Conservation (phyloP, 2,888 invertebrate genomes). For the Dorcus parallelipipedus region DNA sequence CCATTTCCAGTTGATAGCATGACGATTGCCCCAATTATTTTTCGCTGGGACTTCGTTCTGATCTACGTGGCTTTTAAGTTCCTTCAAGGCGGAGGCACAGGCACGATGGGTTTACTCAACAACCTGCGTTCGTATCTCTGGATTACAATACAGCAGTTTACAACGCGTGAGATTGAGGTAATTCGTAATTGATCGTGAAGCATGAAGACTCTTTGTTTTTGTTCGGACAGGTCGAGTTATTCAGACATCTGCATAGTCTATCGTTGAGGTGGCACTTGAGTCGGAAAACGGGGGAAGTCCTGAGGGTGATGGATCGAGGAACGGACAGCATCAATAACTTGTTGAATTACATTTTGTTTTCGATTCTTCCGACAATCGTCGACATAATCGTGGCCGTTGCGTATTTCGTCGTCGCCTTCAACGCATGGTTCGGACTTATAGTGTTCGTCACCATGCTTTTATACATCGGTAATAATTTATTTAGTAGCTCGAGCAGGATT, state of each 20-base stretch:
- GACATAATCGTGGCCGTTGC: conserved; percentile 90
- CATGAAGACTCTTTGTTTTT: conserved; percentile 3
- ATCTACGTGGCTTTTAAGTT: conserved; percentile 87
- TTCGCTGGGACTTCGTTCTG: conserved; percentile 87
- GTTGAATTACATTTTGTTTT: conserved; percentile 87
- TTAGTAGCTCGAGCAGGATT: neutral
- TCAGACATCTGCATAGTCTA: conserved; percentile 82
- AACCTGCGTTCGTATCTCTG: conserved; percentile 89
- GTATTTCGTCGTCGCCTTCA: conserved; percentile 84
- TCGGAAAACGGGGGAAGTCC: conserved; percentile 94
- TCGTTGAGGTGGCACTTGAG: conserved; percentile 93
- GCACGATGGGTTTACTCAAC: conserved; percentile 89
- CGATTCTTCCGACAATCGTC: conserved; percentile 86
- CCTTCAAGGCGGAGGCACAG: conserved; percentile 92
- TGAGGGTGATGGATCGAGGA: conserved; percentile 95
- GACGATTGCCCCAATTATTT: conserved; percentile 54
- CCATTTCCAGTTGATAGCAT: conserved; percentile 76
- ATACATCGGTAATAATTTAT: conserved; percentile 71
- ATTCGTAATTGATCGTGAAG: neutral
- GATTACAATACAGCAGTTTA: conserved; percentile 95
- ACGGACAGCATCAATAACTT: conserved; percentile 95
- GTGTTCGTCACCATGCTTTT: conserved; percentile 90
- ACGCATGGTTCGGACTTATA: conserved; percentile 92
- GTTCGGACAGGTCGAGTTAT: conserved; percentile 68
- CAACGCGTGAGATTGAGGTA: conserved; percentile 87